Evolutionary conservation across 2,888 invertebrate genomes (phyloP).

Genomic region (Campoletis raptor): DNA sequence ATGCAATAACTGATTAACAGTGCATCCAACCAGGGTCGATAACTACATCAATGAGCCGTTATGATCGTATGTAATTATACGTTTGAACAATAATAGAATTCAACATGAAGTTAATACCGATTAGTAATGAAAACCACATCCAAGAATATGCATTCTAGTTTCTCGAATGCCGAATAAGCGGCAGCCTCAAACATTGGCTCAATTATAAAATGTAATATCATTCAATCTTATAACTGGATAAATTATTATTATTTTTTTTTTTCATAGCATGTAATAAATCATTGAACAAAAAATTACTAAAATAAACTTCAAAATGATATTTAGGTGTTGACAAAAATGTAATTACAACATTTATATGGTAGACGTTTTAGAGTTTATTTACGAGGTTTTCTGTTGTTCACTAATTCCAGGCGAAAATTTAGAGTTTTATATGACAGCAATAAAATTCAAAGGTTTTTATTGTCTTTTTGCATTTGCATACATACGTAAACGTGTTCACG

Average conservation of each 20-base stretch:
- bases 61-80: background rate
- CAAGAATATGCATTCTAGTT: background rate
- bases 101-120: slow-evolving; percentile 28
- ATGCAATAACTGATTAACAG: slow-evolving; percentile 23
- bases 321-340: background rate
- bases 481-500: slow-evolving; percentile 27
- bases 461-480: slow-evolving; percentile 7
- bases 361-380: background rate
- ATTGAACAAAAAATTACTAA: background rate
- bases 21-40: background rate
- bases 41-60: background rate
- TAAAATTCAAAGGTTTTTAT: background rate
- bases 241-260: background rate
- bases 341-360: background rate
- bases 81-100: slow-evolving; percentile 29
- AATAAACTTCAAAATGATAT: background rate
- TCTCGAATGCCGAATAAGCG: background rate
- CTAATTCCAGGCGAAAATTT: background rate
- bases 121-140: slow-evolving; percentile 37
- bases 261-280: background rate
- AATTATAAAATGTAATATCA: background rate
- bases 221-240: background rate
- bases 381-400: background rate
- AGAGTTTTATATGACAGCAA: slow-evolving; percentile 13
- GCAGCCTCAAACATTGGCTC: background rate